phyloP scores from a whole-genome alignment of 2,113 vertebrate genomes.

The Orthonyx spaldingii region DNA sequence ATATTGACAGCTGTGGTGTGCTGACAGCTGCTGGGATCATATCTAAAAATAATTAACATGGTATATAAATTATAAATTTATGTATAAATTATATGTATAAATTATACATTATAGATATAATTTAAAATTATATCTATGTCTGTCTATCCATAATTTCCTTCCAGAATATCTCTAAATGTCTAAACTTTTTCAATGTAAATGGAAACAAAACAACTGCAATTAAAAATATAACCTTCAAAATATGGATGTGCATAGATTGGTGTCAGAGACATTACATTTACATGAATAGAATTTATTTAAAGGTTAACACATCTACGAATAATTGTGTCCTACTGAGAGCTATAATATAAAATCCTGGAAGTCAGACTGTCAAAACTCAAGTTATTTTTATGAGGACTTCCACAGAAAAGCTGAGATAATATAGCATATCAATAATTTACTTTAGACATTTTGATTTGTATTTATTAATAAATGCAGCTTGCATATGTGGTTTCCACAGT shows the following conservation, averaged over 20 bases:
- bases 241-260: accelerated
- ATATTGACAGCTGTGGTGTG: background rate
- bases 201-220: background rate
- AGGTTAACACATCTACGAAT: background rate
- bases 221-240: background rate
- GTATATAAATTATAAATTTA: too few species aligned
- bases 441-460: background rate
- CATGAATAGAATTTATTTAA: background rate
- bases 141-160: background rate
- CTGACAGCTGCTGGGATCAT: background rate
- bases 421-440: background rate
- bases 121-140: background rate
- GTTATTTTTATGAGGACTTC: background rate
- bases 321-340: background rate
- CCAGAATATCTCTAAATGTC: background rate
- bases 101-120: background rate
- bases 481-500: background rate
- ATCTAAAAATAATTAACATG: background rate
- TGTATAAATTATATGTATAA: background rate
- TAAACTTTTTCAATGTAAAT: background rate
- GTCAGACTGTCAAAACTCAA: background rate
- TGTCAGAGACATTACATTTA: background rate
- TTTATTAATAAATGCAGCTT: constrained; percentile 6
- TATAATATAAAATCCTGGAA: background rate
- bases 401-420: background rate